Percentiles rank a stretch among this genome's conserved stretches.
These are phyloP conservation scores for Eublepharis macularius DNA, from an alignment of 2,113 vertebrate genomes.

Conservation along the genomic window DNA sequence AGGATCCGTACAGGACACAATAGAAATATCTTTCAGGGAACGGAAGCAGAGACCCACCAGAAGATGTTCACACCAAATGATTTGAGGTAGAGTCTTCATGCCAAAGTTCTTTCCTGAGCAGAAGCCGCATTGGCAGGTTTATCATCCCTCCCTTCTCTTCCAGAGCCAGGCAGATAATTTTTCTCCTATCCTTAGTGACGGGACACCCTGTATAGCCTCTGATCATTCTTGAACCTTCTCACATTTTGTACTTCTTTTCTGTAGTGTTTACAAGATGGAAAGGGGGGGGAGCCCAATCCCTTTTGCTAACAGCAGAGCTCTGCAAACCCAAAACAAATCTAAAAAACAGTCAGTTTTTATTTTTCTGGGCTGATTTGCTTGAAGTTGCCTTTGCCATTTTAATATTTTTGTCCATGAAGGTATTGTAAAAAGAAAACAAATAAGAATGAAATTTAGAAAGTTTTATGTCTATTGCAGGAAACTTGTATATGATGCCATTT, in stretches of 20 bases:
- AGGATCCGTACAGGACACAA: neutral
- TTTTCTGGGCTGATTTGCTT: conserved; percentile 57
- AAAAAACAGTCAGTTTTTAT: conserved; percentile 47
- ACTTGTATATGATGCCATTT: conserved; percentile 45
- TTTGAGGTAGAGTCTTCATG: neutral
- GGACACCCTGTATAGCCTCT: neutral
- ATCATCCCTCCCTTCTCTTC: neutral
- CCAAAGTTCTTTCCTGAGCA: neutral
- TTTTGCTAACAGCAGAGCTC: neutral
- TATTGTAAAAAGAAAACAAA: conserved; percentile 53
- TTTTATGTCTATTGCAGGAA: conserved; percentile 58
- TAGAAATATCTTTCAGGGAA: neutral
- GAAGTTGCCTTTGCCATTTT: conserved; percentile 46
- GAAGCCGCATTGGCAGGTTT: neutral
- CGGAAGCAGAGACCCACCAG: neutral
- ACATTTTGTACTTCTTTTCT: neutral
- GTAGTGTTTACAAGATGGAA: neutral
- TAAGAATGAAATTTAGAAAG: conserved; percentile 30
- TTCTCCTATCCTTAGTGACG: neutral
- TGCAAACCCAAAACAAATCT: neutral
- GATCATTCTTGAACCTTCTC: neutral
- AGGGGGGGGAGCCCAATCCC: neutral
- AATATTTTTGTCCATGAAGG: conserved; percentile 41
- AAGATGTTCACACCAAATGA: neutral
- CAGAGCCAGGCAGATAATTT: neutral